Evolutionary conservation across 2,888 invertebrate species (phyloP), one percentile per base, ranked within the genome.

Genomic region (Ephialtes manifestator): DNA sequence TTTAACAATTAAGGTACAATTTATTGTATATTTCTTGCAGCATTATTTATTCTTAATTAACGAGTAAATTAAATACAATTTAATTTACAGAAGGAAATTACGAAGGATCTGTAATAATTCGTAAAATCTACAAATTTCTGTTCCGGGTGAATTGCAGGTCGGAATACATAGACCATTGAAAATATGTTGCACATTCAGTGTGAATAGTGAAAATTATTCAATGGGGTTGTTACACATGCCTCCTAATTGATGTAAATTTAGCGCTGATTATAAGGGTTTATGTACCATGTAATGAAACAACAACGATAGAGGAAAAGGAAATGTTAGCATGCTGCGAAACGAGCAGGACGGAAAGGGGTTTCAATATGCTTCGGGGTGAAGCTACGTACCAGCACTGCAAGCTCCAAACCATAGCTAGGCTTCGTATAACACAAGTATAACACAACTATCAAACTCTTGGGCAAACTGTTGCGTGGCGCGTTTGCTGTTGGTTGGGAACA

Each of bases 381-480:
- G 39, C 24, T 46, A 63, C 43, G 53, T 46, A n/a, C 24, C 35
- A 24, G 43, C 20, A 65, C 10, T 55, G 20, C 60, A 43, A 20
- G 58, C 60, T 53, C 43, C 58, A 72, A 75, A 48, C 72, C 67
- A 24, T 53, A 55, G 20, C 63, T 20, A 35, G 63, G 63, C 63
- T 65, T 65, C 39, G 63, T 35, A 39, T 63, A 71, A 77, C 48
- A 39, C 81, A 81, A 84, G 77, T 84, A 74, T 81, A 81, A 84
- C 74, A 81, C 71, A 84, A 84, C 81, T 84, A 81, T 81, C 60
- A 81, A 81, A 84, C 84, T 81, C 68, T 81, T 81, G 77, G 43
- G 81, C 81, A 81, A 84, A 81, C 84, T 84, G 84, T 84, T 84
- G 84, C 84, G 72, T 85, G 75, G 74, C 58, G 39, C 78, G 81